A percentile compares a stretch with the other conserved stretches of the same genome.
Conservation (phyloP, 2,888 invertebrate species). For the Tachina grossa region DNA sequence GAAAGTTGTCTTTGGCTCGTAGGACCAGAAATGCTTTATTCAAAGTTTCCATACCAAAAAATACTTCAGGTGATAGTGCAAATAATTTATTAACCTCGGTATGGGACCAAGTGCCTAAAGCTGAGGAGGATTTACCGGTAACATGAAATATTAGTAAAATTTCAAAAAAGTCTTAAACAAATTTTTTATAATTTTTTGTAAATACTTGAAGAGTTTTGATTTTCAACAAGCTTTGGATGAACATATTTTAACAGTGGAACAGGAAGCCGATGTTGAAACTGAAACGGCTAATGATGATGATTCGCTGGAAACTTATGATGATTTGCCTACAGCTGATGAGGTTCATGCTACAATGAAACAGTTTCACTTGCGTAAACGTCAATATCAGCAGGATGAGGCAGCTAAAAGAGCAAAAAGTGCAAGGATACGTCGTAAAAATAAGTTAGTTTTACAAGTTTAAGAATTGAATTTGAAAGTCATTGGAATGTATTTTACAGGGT, state of each 20-base stretch:
- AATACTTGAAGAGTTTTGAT: slow-evolving; percentile 74
- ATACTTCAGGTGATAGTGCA: slow-evolving; percentile 68
- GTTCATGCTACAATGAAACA: slow-evolving; percentile 82
- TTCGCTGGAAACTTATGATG: slow-evolving; percentile 73
- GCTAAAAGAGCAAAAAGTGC: slow-evolving; percentile 79
- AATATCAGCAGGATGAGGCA: slow-evolving; percentile 79
- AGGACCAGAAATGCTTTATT: slow-evolving; percentile 86
- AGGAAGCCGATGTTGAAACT: slow-evolving; percentile 80
- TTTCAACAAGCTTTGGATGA: slow-evolving; percentile 78
- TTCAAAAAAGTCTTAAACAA: not conserved
- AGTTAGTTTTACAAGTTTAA: too few species aligned
- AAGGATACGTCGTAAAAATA: slow-evolving; percentile 78
- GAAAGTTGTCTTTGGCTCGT: slow-evolving; percentile 86
- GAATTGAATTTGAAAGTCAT: not conserved
- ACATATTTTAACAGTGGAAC: slow-evolving; percentile 78
- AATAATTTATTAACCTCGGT: slow-evolving; percentile 75
- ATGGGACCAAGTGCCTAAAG: slow-evolving; percentile 75
- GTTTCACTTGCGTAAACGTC: slow-evolving; percentile 80
- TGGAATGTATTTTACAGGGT: slow-evolving; percentile 74
- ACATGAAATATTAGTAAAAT: slow-evolving; percentile 13
- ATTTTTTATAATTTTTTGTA: not conserved
- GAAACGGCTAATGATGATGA: slow-evolving; percentile 76
- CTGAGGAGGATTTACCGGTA: slow-evolving; percentile 74
- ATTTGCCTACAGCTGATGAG: slow-evolving; percentile 80
- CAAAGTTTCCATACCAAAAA: slow-evolving; percentile 76